Evolutionary conservation across 2,888 invertebrate genomes (phyloP).

Genomic region (Tipula unca): DNA sequence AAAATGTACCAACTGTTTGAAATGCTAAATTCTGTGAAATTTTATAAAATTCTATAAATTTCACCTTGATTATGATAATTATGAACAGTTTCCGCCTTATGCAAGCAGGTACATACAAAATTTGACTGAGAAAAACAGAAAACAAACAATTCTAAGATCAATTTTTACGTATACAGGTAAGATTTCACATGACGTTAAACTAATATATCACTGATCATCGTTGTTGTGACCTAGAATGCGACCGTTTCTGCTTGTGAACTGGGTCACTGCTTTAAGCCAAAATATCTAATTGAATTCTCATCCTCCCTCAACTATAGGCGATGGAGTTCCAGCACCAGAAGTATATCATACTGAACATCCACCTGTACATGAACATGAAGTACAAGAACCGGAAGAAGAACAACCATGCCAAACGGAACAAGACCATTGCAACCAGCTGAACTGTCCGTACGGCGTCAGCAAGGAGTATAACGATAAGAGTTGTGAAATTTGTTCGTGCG

Average conservation of each 20-base stretch:
- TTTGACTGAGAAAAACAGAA: too few relatives aligned
- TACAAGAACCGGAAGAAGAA: constrained; percentile 28
- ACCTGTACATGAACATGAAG: constrained; percentile 14
- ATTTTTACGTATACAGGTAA: background rate
- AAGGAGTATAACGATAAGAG: constrained; percentile 51
- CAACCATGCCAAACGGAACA: constrained; percentile 49
- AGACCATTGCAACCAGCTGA: constrained; percentile 53
- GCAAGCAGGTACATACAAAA: too few relatives aligned
- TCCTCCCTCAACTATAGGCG: background rate
- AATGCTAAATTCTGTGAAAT: too few relatives aligned
- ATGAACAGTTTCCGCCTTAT: too few relatives aligned
- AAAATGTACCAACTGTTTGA: too few relatives aligned
- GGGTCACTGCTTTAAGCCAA: background rate
- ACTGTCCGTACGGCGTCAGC: constrained; percentile 65
- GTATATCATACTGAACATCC: background rate
- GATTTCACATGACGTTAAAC: background rate
- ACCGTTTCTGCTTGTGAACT: background rate
- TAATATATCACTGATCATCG: background rate
- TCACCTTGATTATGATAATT: too few relatives aligned
- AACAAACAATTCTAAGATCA: too few relatives aligned
- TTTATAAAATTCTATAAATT: too few relatives aligned
- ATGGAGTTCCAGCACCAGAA: background rate
- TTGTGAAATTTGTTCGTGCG: constrained; percentile 65
- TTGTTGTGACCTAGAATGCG: background rate
- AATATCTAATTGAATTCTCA: background rate